phyloP scores from a whole-genome alignment of 2,888 invertebrate genomes.

The Plebejus melissa region DNA sequence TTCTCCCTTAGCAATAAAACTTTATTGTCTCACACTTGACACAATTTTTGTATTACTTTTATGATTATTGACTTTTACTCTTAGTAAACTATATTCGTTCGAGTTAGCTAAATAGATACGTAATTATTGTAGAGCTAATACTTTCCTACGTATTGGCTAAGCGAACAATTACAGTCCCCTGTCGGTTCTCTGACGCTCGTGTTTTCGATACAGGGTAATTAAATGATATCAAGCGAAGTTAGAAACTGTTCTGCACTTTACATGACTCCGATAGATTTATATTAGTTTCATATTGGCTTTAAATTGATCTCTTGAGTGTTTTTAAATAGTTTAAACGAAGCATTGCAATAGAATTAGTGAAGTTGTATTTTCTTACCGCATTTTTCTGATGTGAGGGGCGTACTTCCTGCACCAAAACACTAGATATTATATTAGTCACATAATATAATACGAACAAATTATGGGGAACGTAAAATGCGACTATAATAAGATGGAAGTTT shows the following conservation, averaged over 20 bases:
- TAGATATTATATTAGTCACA: too few relatives aligned
- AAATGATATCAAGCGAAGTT: not conserved
- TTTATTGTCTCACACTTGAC: not conserved
- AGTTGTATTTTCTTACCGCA: not conserved
- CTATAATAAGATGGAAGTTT: not conserved
- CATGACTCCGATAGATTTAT: not conserved
- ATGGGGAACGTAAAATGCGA: not conserved
- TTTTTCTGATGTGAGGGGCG: not conserved
- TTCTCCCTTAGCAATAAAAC: not conserved
- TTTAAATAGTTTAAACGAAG: not conserved
- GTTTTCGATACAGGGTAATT: not conserved
- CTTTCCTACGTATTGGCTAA: too few relatives aligned
- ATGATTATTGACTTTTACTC: not conserved
- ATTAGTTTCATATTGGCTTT: not conserved
- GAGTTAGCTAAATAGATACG: too few relatives aligned
- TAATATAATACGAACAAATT: not conserved
- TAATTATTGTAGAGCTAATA: too few relatives aligned
- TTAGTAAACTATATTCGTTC: too few relatives aligned
- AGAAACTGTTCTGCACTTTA: not conserved
- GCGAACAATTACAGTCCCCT: not conserved
- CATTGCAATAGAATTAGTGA: not conserved
- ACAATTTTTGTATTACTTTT: not conserved
- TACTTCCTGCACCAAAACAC: not conserved
- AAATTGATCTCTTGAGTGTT: constrained; percentile 1
- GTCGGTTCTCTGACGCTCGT: not conserved